Conservation (phyloP, 2,888 invertebrate genomes). For the Oeneis ivallda region DNA sequence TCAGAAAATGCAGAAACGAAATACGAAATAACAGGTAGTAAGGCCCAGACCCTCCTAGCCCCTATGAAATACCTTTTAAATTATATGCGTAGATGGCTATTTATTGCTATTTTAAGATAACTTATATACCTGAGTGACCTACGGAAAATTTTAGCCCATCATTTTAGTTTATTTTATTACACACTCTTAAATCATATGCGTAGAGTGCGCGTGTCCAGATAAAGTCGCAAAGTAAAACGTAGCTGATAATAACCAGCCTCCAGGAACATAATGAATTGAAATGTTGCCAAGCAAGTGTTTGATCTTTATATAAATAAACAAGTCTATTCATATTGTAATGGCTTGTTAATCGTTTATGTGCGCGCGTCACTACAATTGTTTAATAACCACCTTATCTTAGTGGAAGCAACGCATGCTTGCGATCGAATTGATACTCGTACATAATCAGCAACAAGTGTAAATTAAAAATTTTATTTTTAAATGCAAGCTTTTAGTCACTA, state of each 20-base stretch:
- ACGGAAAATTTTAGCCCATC: too few species aligned
- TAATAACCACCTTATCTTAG: conserved; percentile 7
- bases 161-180: neutral
- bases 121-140: too few species aligned
- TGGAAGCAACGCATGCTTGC: neutral
- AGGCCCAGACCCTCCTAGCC: too few species aligned
- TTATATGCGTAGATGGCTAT: too few species aligned
- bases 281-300: conserved; percentile 31
- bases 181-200: conserved; percentile 12
- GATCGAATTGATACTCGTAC: neutral
- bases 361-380: conserved; percentile 20
- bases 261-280: conserved; percentile 30
- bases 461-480: too few species aligned
- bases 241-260: conserved; percentile 27
- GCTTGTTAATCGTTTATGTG: conserved; percentile 28
- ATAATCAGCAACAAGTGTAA: neutral
- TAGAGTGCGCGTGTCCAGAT: conserved; percentile 14
- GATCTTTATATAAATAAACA: conserved; percentile 33
- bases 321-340: conserved; percentile 25
- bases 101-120: too few species aligned
- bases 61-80: too few species aligned
- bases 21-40: too few species aligned
- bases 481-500: too few species aligned
- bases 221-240: conserved; percentile 20
- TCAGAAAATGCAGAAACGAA: too few species aligned